phyloP scores from a whole-genome alignment of 2,113 vertebrate genomes.

The Pungitius pungitius region DNA sequence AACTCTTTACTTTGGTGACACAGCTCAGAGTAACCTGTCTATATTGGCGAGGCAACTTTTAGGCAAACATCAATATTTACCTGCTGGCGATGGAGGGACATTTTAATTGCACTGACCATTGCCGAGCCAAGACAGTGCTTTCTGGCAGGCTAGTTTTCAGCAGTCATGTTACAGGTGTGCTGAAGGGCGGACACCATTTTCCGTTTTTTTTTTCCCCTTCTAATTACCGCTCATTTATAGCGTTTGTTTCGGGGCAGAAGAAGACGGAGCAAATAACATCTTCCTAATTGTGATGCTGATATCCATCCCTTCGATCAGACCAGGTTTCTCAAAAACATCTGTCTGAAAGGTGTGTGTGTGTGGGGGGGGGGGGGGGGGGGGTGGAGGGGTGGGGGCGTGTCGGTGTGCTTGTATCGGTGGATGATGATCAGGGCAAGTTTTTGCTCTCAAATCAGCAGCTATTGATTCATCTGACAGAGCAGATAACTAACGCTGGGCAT shows the following conservation, averaged over 20 bases:
- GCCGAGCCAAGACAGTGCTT: background rate
- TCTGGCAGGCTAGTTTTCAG: background rate
- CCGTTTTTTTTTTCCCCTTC: no score
- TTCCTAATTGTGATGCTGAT: background rate
- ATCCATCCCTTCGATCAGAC: slow-evolving; percentile 24
- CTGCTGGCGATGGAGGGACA: background rate
- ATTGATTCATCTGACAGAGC: slow-evolving; percentile 74
- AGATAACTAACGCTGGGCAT: slow-evolving; percentile 66
- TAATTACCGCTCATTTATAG: background rate
- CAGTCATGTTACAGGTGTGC: background rate
- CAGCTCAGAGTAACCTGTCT: background rate
- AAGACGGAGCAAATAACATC: background rate
- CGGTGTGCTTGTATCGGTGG: background rate
- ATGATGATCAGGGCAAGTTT: slow-evolving; percentile 56
- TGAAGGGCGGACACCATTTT: background rate
- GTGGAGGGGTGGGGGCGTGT: slow-evolving; percentile 12
- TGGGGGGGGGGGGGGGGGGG: background rate
- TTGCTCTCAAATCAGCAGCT: slow-evolving; percentile 70
- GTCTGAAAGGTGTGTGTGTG: slow-evolving; percentile 10
- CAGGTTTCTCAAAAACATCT: background rate
- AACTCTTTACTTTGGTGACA: background rate
- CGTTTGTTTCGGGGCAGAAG: background rate
- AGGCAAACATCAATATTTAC: background rate
- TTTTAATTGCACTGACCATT: no score
- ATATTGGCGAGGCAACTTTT: background rate